Evolutionary conservation across 2,888 invertebrate species (phyloP).

Genomic region (Spilosoma lubricipeda): DNA sequence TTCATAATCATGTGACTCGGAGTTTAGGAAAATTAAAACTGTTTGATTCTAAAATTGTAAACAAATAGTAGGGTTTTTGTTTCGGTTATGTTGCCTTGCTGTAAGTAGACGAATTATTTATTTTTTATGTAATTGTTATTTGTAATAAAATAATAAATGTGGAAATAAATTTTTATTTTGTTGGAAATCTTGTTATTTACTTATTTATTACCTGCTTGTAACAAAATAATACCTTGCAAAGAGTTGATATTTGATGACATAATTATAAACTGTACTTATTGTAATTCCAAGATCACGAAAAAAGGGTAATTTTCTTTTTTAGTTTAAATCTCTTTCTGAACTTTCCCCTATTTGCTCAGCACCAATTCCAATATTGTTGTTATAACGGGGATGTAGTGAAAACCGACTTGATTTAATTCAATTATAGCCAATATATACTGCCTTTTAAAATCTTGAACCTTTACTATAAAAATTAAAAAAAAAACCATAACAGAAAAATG

Average conservation of each 20-base stretch:
- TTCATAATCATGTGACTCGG: not conserved
- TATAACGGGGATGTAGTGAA: too few species aligned
- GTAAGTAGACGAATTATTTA: not conserved
- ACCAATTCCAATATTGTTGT: too few species aligned
- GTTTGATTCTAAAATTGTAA: not conserved
- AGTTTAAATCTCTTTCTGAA: too few species aligned
- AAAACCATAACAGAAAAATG: slow-evolving; percentile 12
- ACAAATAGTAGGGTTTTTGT: not conserved
- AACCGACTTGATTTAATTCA: too few species aligned
- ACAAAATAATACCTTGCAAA: not conserved
- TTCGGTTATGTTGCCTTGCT: not conserved
- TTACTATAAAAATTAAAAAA: not conserved
- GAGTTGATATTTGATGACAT: too few species aligned
- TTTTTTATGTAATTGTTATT: slow-evolving; percentile 1
- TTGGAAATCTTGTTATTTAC: slow-evolving; percentile 18
- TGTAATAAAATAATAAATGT: not conserved
- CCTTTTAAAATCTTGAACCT: too few species aligned
- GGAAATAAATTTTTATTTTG: slow-evolving; percentile 26
- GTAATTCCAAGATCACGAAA: too few species aligned
- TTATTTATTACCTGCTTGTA: not conserved
- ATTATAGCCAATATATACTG: too few species aligned
- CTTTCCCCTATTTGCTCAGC: too few species aligned
- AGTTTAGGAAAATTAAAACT: not conserved
- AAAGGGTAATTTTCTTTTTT: too few species aligned
- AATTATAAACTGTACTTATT: too few species aligned